Base-by-base conservation (phyloP, 2,888 invertebrate species). In the Bombyx huttoni region DNA sequence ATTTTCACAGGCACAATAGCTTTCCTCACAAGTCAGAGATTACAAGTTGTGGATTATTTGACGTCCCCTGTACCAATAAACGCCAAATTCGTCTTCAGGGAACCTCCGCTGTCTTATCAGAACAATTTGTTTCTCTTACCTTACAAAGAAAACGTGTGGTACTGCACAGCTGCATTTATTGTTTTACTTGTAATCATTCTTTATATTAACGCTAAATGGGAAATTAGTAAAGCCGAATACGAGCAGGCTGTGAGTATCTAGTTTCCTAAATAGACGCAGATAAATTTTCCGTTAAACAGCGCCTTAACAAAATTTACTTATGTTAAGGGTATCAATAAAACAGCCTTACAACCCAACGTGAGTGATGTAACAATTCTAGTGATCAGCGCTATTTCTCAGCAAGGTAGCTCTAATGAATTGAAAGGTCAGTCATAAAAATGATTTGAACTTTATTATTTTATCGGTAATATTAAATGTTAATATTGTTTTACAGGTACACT, bases 51-150 rank as follows among this genome's bases (percentile, higher is more conserved):
- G 8, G 88, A 90, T 34, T 91, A 81, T 61, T 60, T 91, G 33
- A 75, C 81, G 0, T 71, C 78, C 52, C 87, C 90, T 0, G 71
- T 78, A 0, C 70, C 74, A 9, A 66, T 81, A 0, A 66, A 65
- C 3, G 64, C 87, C 0, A 82, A 74, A 54, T 91, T 93, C 60
- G 79, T 93, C 49, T 92, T 93, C 67, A 89, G 91, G 7, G 89
- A 91, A 53, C 93, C 93, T 0, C 89, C 92, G 3, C 73, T 93
- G 7, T 92, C 93, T 0, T 90, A 90, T 53, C 89, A 92, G 8
- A 89, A 89, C 56, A 94, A 93, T 66, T 84, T 94, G 53, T 93
- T 91, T 64, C 73, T 89, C 0, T 70, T 93, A 46, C 92, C 93
- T 0, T 93, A 93, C 64, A 83, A 88, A 45, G 75, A 73, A 2